phyloP scores from a whole-genome alignment of 2,888 invertebrate species.

The Gandaritis pyraliata region DNA sequence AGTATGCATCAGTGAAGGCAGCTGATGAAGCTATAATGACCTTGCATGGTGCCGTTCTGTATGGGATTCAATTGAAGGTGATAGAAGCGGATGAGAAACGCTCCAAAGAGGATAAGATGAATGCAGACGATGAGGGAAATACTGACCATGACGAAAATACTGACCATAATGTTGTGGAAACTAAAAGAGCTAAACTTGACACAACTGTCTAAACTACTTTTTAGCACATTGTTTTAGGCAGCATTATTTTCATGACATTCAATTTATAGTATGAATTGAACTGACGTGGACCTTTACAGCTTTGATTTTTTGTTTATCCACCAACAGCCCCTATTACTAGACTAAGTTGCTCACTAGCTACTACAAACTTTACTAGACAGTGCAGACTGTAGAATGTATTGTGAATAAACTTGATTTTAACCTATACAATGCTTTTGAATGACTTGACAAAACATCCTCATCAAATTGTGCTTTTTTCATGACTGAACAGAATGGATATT shows the following conservation, averaged over 20 bases:
- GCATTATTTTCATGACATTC: conserved; percentile 3
- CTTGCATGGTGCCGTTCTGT: conserved; percentile 93
- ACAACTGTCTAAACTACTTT: conserved; percentile 31
- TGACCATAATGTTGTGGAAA: conserved; percentile 55
- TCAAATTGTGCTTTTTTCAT: not conserved
- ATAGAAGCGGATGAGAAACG: conserved; percentile 92
- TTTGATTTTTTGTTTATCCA: not conserved
- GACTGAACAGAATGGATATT: not conserved
- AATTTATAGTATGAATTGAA: not conserved
- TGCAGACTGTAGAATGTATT: not conserved
- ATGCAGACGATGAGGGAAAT: conserved; percentile 42
- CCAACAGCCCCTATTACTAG: not conserved
- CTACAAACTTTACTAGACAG: conserved; percentile 2
- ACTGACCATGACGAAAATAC: too few relatives aligned
- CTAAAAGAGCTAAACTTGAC: conserved; percentile 62
- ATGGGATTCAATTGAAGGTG: conserved; percentile 93
- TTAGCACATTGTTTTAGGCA: not conserved
- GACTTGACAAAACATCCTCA: conserved; percentile 8
- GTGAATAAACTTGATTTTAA: conserved; percentile 13
- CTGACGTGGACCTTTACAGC: conserved; percentile 11
- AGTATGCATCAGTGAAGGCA: conserved; percentile 90
- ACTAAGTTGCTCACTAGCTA: not conserved
- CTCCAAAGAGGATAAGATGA: conserved; percentile 51
- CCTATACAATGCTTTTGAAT: conserved; percentile 12
- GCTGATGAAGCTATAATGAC: conserved; percentile 89